These are phyloP conservation scores for Microctonus hyperodae DNA, from an alignment of 2,888 invertebrate species.

Conservation along the genomic window DNA sequence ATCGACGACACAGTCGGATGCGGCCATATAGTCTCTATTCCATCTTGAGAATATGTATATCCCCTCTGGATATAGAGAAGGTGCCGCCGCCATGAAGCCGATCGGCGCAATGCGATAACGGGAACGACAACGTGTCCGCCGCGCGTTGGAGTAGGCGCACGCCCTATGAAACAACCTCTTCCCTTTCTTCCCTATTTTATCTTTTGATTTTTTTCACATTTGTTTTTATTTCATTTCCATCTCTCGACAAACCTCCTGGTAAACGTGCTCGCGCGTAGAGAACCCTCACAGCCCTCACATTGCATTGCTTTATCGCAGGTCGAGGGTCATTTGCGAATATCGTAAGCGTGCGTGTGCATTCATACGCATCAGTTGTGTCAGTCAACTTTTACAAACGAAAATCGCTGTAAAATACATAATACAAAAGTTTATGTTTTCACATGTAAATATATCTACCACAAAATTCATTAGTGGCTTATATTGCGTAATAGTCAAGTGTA, in stretches of 20 bases:
- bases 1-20: slow-evolving; percentile 24
- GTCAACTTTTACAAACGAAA: slow-evolving; percentile 8
- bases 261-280: slow-evolving; percentile 5
- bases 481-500: slow-evolving; percentile 3
- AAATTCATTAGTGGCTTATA: slow-evolving; percentile 9
- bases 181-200: not conserved
- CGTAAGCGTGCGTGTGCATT: slow-evolving; percentile 31
- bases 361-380: not conserved
- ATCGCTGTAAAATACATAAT: slow-evolving; percentile 22
- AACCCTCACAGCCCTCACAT: slow-evolving; percentile 23
- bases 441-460: slow-evolving; percentile 22
- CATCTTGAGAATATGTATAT: slow-evolving; percentile 35
- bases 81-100: slow-evolving; percentile 28
- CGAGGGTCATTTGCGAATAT: slow-evolving; percentile 38
- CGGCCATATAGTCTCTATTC: slow-evolving; percentile 15
- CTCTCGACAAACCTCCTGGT: not conserved
- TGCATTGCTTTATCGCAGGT: slow-evolving; percentile 32
- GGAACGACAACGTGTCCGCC: slow-evolving; percentile 39
- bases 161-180: slow-evolving; percentile 33
- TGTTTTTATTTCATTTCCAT: not conserved
- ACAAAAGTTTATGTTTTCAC: slow-evolving; percentile 9
- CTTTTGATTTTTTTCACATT: not conserved
- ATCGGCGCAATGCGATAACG: slow-evolving; percentile 39
- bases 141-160: slow-evolving; percentile 34
- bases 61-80: slow-evolving; percentile 25